Evolutionary conservation across 2,888 invertebrate species (phyloP).

Genomic region (Eremobia ochroleuca): DNA sequence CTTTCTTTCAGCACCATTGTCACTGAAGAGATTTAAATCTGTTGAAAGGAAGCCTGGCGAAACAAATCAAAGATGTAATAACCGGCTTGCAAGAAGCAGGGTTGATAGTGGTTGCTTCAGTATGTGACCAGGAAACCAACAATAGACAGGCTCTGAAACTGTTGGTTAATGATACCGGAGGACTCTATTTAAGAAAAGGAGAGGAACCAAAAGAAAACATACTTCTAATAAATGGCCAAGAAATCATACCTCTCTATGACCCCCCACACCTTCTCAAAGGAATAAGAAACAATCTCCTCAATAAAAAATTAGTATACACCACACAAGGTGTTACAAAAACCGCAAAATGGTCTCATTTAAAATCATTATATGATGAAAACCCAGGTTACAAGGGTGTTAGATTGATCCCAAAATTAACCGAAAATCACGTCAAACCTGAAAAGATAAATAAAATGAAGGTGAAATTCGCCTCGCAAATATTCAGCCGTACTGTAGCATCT

Average conservation of each 20-base stretch:
- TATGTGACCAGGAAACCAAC: constrained; percentile 68
- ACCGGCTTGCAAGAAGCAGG: constrained; percentile 23
- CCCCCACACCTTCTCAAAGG: constrained; percentile 50
- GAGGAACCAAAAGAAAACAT: constrained; percentile 43
- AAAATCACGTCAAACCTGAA: constrained; percentile 55
- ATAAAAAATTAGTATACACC: too few species aligned
- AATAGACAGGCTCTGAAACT: constrained; percentile 60
- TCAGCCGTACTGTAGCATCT: constrained; percentile 65
- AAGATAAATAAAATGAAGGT: constrained; percentile 66
- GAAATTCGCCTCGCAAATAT: constrained; percentile 65
- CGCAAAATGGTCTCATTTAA: constrained; percentile 68
- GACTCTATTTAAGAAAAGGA: constrained; percentile 36
- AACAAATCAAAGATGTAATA: not conserved
- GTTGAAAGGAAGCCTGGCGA: not conserved
- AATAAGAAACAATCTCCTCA: too few species aligned
- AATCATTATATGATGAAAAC: constrained; percentile 47
- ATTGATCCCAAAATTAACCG: constrained; percentile 65
- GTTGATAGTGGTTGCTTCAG: constrained; percentile 60
- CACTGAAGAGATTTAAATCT: too few species aligned
- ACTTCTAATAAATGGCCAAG: constrained; percentile 49
- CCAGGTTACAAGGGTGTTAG: constrained; percentile 61
- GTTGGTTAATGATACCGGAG: constrained; percentile 58
- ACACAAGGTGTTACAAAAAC: constrained; percentile 18
- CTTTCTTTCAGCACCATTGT: too few species aligned
- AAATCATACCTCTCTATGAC: constrained; percentile 63